phyloP scores from a whole-genome alignment of 1,140 invertebrate species.

The Belonocnema kinseyi region DNA sequence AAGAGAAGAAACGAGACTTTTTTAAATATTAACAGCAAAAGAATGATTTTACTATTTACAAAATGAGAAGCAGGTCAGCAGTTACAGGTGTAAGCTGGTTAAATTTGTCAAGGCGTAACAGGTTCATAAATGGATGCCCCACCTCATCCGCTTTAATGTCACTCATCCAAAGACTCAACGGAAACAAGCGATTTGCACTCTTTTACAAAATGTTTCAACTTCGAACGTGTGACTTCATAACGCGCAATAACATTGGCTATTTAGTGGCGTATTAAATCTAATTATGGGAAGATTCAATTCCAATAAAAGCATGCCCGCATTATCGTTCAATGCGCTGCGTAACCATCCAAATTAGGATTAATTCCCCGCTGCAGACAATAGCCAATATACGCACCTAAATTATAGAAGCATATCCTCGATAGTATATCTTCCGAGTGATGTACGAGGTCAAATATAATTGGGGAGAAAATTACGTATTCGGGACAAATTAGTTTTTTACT shows the following conservation, averaged over 20 bases:
- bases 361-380: constrained; percentile 25
- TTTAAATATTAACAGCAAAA: not conserved
- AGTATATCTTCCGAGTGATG: constrained; percentile 16
- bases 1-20: too few relatives aligned
- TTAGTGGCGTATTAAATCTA: constrained; percentile 57
- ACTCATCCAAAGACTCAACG: constrained; percentile 57
- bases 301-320: constrained; percentile 15
- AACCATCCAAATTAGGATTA: constrained; percentile 27
- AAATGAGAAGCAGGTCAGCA: constrained; percentile 19
- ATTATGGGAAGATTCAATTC: constrained; percentile 53
- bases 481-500: not conserved
- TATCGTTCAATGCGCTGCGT: constrained; percentile 11
- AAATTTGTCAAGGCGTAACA: constrained; percentile 61
- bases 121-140: constrained; percentile 67
- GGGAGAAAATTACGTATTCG: not conserved
- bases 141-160: constrained; percentile 67
- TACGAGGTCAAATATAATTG: not conserved
- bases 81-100: constrained; percentile 32
- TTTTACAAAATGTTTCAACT: constrained; percentile 50
- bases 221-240: constrained; percentile 45
- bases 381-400: constrained; percentile 21
- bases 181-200: constrained; percentile 65
- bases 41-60: not conserved
- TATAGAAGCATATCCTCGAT: constrained; percentile 22
- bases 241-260: constrained; percentile 42